A percentile compares a stretch with the other conserved stretches of the same genome.
phyloP scores from a whole-genome alignment of 2,888 invertebrate genomes.

The Cantharis lateralis region DNA sequence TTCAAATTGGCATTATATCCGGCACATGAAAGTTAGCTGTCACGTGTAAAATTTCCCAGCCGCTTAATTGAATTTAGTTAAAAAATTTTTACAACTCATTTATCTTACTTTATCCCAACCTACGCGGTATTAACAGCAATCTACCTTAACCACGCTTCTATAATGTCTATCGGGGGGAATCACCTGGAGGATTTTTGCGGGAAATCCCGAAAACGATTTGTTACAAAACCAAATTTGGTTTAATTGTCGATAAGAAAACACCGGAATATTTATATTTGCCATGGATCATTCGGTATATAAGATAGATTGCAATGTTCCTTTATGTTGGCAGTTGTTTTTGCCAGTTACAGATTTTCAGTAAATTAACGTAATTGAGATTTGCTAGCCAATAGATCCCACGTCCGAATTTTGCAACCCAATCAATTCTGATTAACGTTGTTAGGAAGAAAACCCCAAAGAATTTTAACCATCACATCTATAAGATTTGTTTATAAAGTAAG shows the following conservation, averaged over 20 bases:
- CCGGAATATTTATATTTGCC: neutral
- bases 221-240: neutral
- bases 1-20: neutral
- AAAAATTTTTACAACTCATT: neutral
- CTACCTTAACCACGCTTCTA: neutral
- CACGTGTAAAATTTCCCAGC: neutral
- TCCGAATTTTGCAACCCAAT: slow-evolving; percentile 20
- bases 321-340: slow-evolving; percentile 4
- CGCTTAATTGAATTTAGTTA: neutral
- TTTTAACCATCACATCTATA: slow-evolving; percentile 3
- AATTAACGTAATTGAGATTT: slow-evolving; percentile 22
- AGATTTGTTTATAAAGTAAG: neutral
- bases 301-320: neutral
- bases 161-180: neutral
- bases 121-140: neutral
- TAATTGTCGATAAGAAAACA: neutral
- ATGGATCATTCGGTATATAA: neutral
- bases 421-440: slow-evolving; percentile 14
- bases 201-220: neutral
- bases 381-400: slow-evolving; percentile 17
- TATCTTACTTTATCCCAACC: neutral
- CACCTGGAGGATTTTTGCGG: neutral
- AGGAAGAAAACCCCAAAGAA: neutral
- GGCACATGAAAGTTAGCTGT: neutral
- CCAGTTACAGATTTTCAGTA: slow-evolving; percentile 9